These are phyloP conservation scores for Bimastos eiseni DNA, from an alignment of 2,888 invertebrate species.

Conservation along the genomic window DNA sequence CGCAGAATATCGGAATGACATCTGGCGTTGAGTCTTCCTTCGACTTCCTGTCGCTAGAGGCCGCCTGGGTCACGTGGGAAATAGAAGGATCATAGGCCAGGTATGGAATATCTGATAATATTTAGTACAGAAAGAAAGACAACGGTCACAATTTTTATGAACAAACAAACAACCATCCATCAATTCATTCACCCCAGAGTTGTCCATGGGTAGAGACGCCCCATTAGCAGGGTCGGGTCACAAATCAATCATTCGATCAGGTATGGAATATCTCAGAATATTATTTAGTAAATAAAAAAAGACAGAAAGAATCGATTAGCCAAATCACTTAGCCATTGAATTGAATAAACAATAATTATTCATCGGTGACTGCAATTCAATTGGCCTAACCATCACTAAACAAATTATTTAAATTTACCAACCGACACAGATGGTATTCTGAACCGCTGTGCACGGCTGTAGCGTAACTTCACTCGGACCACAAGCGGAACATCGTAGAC, in stretches of 20 bases:
- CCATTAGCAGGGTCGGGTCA: too few relatives aligned
- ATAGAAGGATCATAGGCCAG: not conserved
- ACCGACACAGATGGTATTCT: not conserved
- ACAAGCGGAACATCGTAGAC: not conserved
- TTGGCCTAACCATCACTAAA: not conserved
- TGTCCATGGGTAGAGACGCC: too few relatives aligned
- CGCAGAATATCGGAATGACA: conserved; percentile 4
- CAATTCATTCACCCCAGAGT: too few relatives aligned
- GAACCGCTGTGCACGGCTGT: not conserved
- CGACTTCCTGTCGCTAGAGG: not conserved
- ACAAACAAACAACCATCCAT: too few relatives aligned
- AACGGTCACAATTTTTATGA: not conserved
- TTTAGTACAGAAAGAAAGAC: not conserved
- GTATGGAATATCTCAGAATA: too few relatives aligned
- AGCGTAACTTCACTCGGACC: conserved; percentile 5
- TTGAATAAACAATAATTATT: too few relatives aligned
- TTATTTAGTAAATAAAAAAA: too few relatives aligned
- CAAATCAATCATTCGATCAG: too few relatives aligned
- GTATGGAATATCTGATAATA: not conserved
- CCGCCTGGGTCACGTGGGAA: not conserved
- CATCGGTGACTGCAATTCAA: too few relatives aligned
- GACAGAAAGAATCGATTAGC: too few relatives aligned
- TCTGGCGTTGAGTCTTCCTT: not conserved
- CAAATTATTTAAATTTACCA: not conserved
- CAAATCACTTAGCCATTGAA: too few relatives aligned